Conservation (phyloP, 2,888 invertebrate genomes). For the Drosophila tanythrix region DNA sequence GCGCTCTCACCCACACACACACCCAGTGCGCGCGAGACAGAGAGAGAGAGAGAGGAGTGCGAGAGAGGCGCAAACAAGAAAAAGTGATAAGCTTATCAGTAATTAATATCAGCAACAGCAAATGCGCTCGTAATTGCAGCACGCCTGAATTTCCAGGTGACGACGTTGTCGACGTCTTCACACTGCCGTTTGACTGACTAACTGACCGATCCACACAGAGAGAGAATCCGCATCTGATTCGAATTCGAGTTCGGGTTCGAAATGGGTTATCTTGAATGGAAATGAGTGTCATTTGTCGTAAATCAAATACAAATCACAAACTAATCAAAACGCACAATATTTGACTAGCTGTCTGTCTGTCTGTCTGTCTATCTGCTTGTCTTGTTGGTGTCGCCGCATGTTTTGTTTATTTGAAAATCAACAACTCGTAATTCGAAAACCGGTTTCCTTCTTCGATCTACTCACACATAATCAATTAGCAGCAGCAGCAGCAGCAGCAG, state of each 20-base stretch:
- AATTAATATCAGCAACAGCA: conserved; percentile 6
- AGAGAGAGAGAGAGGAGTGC: not conserved
- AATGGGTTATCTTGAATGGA: conserved; percentile 3
- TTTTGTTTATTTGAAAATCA: conserved; percentile 37
- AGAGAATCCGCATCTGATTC: not conserved
- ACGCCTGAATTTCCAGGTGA: conserved; percentile 42
- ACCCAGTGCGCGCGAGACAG: conserved; percentile 1
- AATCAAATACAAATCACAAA: conserved; percentile 21
- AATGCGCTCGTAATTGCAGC: conserved; percentile 39
- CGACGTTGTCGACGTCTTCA: conserved; percentile 6
- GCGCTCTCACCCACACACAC: conserved; percentile 27
- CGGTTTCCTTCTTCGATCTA: conserved; percentile 46
- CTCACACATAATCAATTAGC: conserved; percentile 32
- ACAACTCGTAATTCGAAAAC: conserved; percentile 52
- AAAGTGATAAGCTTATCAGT: conserved; percentile 76
- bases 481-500: conserved; percentile 4
- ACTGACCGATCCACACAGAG: conserved; percentile 2
- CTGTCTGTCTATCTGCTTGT: not conserved
- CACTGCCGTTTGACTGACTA: conserved; percentile 1
- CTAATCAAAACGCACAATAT: conserved; percentile 41
- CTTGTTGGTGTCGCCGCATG: conserved; percentile 3
- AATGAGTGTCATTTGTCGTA: conserved; percentile 17
- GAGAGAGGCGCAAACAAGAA: conserved; percentile 7
- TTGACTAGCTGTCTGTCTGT: conserved; percentile 6
- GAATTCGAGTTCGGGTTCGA: conserved; percentile 4